Evolutionary conservation across 1,140 invertebrate species (phyloP).

Genomic region (Eriocheir sinensis): DNA sequence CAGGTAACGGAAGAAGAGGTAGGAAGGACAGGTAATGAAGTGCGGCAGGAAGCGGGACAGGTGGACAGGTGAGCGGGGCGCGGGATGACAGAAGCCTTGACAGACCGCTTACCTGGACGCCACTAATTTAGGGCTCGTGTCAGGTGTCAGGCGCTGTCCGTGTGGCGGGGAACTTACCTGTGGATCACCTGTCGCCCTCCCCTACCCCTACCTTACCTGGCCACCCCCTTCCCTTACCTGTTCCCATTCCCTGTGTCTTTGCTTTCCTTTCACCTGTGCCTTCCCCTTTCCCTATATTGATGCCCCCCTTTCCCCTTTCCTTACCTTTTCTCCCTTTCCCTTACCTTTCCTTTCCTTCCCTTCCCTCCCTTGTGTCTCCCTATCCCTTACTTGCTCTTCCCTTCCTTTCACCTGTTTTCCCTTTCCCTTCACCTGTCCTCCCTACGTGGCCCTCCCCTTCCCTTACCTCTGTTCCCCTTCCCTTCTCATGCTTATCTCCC

Average conservation of each 20-base stretch:
- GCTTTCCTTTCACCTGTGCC: background rate
- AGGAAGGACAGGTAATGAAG: background rate
- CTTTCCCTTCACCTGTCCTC: too few species aligned
- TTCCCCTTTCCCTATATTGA: background rate
- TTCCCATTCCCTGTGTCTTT: background rate
- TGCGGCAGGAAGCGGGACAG: background rate
- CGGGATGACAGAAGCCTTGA: conserved; percentile 6
- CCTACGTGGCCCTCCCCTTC: too few species aligned
- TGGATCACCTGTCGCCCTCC: background rate
- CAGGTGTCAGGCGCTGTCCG: conserved; percentile 54
- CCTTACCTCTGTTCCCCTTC: too few species aligned
- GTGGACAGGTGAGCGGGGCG: background rate
- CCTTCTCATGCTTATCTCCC: too few species aligned
- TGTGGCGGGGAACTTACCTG: conserved; percentile 50
- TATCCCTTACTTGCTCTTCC: too few species aligned
- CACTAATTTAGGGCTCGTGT: conserved; percentile 62
- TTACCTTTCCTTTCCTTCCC: background rate
- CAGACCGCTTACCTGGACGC: conserved; percentile 45
- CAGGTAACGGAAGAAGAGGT: background rate
- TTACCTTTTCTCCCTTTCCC: background rate
- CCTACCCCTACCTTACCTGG: background rate
- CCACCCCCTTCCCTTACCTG: background rate
- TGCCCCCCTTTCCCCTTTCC: background rate
- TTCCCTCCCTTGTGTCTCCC: background rate
- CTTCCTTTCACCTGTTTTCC: too few species aligned